Base-by-base conservation (phyloP, 2,888 invertebrate species). In the Poecilobothrus nobilitatus region DNA sequence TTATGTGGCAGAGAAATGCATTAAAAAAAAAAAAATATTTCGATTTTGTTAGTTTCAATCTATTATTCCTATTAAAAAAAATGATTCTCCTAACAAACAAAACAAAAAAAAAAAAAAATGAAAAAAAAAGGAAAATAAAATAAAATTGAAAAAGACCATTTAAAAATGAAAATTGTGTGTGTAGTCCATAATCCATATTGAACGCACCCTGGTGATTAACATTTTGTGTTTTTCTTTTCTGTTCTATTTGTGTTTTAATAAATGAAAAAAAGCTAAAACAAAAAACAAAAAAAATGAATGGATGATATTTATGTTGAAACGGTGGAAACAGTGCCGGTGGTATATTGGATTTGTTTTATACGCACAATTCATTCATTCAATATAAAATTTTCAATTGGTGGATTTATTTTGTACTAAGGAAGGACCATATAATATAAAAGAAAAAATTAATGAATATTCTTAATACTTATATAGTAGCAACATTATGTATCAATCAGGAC, bases 171-270 rank as follows among this genome's bases (percentile, higher is more conserved):
- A 6, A 15, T 53, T 53, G n/a, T 18, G n/a, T 53, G n/a, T 18
- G 18, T 12, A 18, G 37, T 37, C 12, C 12, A 37, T 10, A 53
- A 53, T 18, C 10, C 37, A 53, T 12, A 41, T 53, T 53, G 53
- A 53, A 53, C 53, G 53, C 53, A 53, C 53, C 53, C 53, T 53
- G 53, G 53, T 53, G 53, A 53, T 53, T 53, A 53, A 53, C 53
- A 53, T 53, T 53, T 53, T 53, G 2, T 53, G 53, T n/a, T 12
- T 53, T 10, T 10, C 7, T 3, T 53, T 18, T 53, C 2, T 53
- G 53, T 18, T 53, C 18, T 18, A 53, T n/a, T 53, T 53, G 18
- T 53, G 18, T 53, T 18, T 15, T 15, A 6, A 44, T 44, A 44
- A 44, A 7, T 34, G 34, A 34, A 34, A 5, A 27, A 27, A 27